Percentiles rank a stretch among this genome's conserved stretches.
These are phyloP conservation scores for Theocolax elegans DNA, from an alignment of 1,140 invertebrate species.

Conservation along the genomic window DNA sequence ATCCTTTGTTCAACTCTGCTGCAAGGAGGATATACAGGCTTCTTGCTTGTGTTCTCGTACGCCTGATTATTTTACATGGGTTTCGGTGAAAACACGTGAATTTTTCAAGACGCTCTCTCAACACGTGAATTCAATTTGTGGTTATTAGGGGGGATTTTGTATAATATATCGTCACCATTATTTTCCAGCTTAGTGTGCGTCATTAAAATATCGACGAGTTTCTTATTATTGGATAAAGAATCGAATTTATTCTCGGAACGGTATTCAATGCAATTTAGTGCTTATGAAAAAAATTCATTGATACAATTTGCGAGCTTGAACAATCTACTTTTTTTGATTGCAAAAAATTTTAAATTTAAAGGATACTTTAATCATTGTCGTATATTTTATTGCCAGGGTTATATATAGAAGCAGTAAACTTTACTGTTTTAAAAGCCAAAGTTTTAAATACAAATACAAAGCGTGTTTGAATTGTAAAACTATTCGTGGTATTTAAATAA, in stretches of 20 bases:
- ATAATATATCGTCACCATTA: background rate
- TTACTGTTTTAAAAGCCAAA: too few species aligned
- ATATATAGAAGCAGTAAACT: too few species aligned
- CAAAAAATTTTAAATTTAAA: background rate
- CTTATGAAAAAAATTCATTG: background rate
- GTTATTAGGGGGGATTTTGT: slow-evolving; percentile 15
- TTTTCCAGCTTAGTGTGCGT: background rate
- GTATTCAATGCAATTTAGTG: slow-evolving; percentile 3
- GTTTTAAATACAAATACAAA: too few species aligned
- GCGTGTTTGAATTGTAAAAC: too few species aligned
- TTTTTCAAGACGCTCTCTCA: background rate
- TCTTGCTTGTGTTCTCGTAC: background rate
- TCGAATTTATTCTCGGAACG: background rate
- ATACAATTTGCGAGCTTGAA: background rate
- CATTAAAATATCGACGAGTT: slow-evolving; percentile 1
- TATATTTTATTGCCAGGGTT: too few species aligned
- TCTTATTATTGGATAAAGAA: slow-evolving; percentile 16
- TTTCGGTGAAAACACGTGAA: background rate
- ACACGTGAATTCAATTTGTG: slow-evolving; percentile 16
- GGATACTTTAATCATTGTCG: too few species aligned
- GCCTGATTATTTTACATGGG: slow-evolving; percentile 13
- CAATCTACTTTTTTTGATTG: background rate
- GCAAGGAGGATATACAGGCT: too few species aligned
- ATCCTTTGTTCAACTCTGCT: slow-evolving; percentile 42
- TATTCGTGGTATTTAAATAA: too few species aligned